phyloP scores from a whole-genome alignment of 2,888 invertebrate genomes.

The Hemistola chrysoprasaria region DNA sequence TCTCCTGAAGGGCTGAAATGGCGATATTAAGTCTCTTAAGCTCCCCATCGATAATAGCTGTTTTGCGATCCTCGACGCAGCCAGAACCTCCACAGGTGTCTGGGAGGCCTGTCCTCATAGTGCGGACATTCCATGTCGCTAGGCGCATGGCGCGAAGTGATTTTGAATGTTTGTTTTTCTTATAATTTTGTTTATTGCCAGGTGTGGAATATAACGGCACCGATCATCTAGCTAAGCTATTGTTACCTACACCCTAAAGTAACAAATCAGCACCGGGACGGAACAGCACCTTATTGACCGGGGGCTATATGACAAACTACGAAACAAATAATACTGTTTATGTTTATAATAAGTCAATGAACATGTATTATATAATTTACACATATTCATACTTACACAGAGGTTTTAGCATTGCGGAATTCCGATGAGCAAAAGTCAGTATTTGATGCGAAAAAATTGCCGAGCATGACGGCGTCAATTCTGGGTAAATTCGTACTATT shows the following conservation, averaged over 20 bases:
- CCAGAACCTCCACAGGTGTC: conserved; percentile 5
- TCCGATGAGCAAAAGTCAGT: too few species aligned
- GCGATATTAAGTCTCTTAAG: conserved; percentile 11
- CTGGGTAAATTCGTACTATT: too few species aligned
- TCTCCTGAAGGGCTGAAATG: conserved; percentile 22
- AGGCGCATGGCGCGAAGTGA: conserved; percentile 5
- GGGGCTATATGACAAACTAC: too few species aligned
- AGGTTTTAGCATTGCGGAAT: too few species aligned
- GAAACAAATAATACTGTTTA: too few species aligned
- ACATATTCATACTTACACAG: too few species aligned
- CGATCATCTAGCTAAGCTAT: conserved; percentile 8
- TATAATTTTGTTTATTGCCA: conserved; percentile 1
- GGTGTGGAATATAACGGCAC: conserved; percentile 1
- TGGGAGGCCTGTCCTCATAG: conserved; percentile 11
- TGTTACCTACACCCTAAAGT: conserved; percentile 16
- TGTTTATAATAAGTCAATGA: too few species aligned
- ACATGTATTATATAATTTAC: too few species aligned
- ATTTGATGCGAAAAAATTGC: too few species aligned
- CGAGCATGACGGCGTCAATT: too few species aligned
- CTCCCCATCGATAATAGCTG: conserved; percentile 16
- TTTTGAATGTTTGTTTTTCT: background rate
- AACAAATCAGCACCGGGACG: conserved; percentile 14
- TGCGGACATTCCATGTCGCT: too few species aligned
- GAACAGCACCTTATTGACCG: too few species aligned
- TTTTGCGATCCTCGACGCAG: conserved; percentile 9